Percentiles rank a stretch among this genome's conserved stretches.
phyloP scores from a whole-genome alignment of 2,113 vertebrate species.

The Terrapene triunguis region DNA sequence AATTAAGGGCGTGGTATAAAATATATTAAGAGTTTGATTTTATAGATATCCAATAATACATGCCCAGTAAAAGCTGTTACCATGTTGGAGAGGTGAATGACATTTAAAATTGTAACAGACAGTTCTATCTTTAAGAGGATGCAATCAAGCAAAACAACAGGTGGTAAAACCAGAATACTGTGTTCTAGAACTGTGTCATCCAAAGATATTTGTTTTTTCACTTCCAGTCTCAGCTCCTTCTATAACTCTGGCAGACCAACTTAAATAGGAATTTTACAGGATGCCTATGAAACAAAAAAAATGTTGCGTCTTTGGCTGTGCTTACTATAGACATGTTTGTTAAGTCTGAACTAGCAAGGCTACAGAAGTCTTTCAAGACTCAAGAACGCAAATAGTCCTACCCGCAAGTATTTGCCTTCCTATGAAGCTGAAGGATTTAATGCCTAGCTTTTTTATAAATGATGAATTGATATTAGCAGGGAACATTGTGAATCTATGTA shows the following conservation, averaged over 20 bases:
- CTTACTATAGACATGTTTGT: no score
- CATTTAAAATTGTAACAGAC: neutral
- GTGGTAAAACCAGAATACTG: neutral
- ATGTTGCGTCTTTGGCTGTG: neutral
- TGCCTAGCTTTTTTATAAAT: no score
- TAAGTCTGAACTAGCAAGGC: no score
- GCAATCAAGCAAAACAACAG: neutral
- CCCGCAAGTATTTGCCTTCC: no score
- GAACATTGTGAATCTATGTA: no score
- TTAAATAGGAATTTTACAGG: conserved; percentile 74
- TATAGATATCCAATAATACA: neutral
- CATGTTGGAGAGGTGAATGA: neutral
- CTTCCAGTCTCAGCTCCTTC: neutral
- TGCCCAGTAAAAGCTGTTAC: neutral
- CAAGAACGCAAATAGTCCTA: no score
- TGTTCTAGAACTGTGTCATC: neutral
- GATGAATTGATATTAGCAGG: no score
- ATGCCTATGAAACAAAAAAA: conserved; percentile 53
- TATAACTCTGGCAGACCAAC: conserved; percentile 29
- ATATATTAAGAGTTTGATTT: neutral
- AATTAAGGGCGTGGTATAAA: conserved; percentile 6
- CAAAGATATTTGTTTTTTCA: neutral
- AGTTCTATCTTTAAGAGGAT: neutral
- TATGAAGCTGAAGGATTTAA: no score
- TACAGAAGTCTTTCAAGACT: no score